These are phyloP conservation scores for Plectropomus leopardus DNA, from an alignment of 2,113 vertebrate species.

Conservation along the genomic window DNA sequence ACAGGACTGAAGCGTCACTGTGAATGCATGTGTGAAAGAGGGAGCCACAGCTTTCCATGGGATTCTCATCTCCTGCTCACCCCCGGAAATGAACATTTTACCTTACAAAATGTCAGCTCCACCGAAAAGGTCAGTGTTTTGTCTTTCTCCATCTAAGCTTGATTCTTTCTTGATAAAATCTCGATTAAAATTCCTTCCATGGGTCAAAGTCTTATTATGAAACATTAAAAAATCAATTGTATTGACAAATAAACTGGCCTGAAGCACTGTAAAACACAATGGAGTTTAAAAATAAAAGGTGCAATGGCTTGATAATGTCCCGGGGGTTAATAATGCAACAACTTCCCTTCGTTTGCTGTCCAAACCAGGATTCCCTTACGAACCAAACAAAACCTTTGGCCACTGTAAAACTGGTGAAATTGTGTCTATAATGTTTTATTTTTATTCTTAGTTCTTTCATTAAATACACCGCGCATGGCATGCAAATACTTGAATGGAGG, in stretches of 20 bases:
- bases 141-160: background rate
- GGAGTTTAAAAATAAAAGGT: background rate
- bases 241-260: background rate
- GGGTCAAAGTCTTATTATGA: background rate
- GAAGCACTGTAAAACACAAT: background rate
- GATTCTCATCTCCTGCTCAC: background rate
- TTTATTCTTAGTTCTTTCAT: background rate
- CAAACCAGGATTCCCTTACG: background rate
- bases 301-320: background rate
- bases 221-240: background rate
- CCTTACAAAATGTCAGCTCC: constrained; percentile 11
- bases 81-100: constrained; percentile 8
- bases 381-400: constrained; percentile 6
- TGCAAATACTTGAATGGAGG: constrained; percentile 18
- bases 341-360: background rate
- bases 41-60: background rate
- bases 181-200: background rate
- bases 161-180: background rate
- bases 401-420: background rate
- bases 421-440: background rate
- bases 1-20: background rate
- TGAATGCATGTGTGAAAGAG: background rate
- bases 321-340: background rate
- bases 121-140: constrained; percentile 29
- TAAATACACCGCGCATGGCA: background rate